phyloP scores from a whole-genome alignment of 2,113 vertebrate species.

The Alligator sinensis region DNA sequence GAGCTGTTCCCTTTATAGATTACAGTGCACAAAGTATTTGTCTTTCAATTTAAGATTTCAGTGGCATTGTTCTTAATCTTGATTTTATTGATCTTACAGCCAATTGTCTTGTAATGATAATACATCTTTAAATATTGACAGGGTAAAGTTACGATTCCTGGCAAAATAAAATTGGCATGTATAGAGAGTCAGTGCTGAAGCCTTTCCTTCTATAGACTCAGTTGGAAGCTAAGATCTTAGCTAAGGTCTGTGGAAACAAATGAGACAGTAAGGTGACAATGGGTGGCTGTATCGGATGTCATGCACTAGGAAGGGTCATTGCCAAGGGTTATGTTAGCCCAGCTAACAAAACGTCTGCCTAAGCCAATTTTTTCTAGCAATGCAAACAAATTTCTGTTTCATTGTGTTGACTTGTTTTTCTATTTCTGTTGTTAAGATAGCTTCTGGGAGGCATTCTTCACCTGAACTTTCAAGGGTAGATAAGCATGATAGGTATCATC shows the following conservation, averaged over 20 bases:
- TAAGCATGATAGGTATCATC: background rate
- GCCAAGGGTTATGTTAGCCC: background rate
- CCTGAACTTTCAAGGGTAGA: background rate
- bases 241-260: background rate
- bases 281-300: background rate
- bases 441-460: background rate
- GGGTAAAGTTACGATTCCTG: background rate
- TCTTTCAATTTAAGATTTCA: background rate
- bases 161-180: background rate
- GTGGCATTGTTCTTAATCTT: background rate
- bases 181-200: background rate
- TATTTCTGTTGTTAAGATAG: background rate
- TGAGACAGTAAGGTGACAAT: background rate
- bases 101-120: background rate
- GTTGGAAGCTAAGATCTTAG: background rate
- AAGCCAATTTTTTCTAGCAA: background rate
- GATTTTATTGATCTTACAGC: background rate
- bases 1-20: background rate
- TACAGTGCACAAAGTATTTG: background rate
- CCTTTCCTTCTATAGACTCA: background rate
- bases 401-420: background rate
- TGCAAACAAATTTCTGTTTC: background rate
- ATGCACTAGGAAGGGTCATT: background rate
- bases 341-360: background rate
- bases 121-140: background rate